Percentiles rank a stretch among this genome's conserved stretches.
Evolutionary conservation across 2,113 vertebrate species (phyloP).

Genomic region (Austrofundulus limnaeus): DNA sequence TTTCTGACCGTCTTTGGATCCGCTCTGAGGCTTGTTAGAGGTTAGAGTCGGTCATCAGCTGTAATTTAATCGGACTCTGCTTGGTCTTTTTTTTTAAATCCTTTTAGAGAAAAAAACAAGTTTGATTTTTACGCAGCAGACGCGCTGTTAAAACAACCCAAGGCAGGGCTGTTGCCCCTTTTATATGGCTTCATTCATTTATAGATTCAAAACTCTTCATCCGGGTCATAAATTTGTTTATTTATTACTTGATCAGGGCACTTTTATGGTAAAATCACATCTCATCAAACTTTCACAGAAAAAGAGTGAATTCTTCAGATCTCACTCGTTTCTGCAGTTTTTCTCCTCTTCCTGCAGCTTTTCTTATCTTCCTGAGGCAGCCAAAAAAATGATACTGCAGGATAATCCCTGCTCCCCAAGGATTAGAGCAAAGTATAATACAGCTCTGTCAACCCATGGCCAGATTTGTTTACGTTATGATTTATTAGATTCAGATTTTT

Average conservation of each 20-base stretch:
- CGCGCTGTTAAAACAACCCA: constrained; percentile 16
- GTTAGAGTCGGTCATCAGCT: constrained; percentile 16
- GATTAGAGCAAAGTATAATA: constrained; percentile 60
- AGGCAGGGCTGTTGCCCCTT: constrained; percentile 36
- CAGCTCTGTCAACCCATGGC: constrained; percentile 63
- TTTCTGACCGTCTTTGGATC: no score
- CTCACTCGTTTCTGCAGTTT: constrained; percentile 12
- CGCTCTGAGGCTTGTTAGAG: constrained; percentile 20
- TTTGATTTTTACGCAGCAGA: constrained; percentile 5
- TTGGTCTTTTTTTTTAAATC: neutral
- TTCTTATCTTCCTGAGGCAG: constrained; percentile 45
- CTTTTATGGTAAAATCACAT: no score
- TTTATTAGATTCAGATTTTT: constrained; percentile 65
- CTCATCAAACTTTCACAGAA: no score
- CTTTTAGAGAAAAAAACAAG: neutral
- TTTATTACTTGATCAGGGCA: no score
- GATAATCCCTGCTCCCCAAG: constrained; percentile 63
- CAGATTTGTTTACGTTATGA: constrained; percentile 70
- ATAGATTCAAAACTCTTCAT: neutral
- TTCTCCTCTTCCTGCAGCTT: neutral
- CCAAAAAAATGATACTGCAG: constrained; percentile 43
- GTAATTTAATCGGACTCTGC: constrained; percentile 15
- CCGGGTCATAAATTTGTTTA: no score
- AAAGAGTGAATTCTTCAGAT: neutral
- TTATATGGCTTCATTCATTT: neutral